Percentiles rank a stretch among this genome's conserved stretches.
Conservation (phyloP, 2,113 vertebrate species). For the Carollia perspicillata region DNA sequence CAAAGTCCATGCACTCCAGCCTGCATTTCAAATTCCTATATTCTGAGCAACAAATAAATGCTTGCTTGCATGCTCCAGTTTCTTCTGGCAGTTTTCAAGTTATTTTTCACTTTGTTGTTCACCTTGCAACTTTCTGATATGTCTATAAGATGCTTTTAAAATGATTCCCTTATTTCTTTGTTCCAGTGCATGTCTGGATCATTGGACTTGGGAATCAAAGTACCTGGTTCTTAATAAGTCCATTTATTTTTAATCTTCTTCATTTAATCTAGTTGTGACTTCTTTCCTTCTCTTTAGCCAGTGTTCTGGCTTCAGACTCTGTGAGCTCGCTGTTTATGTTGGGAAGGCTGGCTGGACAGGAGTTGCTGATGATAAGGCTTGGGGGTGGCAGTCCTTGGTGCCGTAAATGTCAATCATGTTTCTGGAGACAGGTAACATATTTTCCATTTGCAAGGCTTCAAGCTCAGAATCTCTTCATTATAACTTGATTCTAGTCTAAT, state of each 20-base stretch:
- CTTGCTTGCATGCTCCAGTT: neutral
- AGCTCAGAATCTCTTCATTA: neutral
- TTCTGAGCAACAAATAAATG: neutral
- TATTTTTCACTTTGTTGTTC: neutral
- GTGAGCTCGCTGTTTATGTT: conserved; percentile 98
- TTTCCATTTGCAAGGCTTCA: neutral
- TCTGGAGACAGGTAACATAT: conserved; percentile 88
- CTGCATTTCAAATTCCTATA: conserved; percentile 96
- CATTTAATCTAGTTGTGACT: conserved; percentile 94
- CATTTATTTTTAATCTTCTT: too few relatives aligned
- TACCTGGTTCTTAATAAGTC: neutral
- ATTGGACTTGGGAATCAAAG: neutral
- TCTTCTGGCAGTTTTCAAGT: neutral
- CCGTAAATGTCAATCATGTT: conserved; percentile 95
- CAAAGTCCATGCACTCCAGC: conserved; percentile 94
- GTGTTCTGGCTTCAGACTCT: conserved; percentile 91
- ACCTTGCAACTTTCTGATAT: neutral
- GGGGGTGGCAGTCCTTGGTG: conserved; percentile 91
- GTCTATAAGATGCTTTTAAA: neutral
- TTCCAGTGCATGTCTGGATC: neutral
- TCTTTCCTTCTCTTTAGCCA: conserved; percentile 97
- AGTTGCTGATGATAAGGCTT: conserved; percentile 94
- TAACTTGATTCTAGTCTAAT: neutral
- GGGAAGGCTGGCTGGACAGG: conserved; percentile 95
- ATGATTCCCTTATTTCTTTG: neutral